Percentiles rank a stretch among this genome's conserved stretches.
Evolutionary conservation across 2,113 vertebrate species (phyloP).

Genomic region (Collichthys lucidus): DNA sequence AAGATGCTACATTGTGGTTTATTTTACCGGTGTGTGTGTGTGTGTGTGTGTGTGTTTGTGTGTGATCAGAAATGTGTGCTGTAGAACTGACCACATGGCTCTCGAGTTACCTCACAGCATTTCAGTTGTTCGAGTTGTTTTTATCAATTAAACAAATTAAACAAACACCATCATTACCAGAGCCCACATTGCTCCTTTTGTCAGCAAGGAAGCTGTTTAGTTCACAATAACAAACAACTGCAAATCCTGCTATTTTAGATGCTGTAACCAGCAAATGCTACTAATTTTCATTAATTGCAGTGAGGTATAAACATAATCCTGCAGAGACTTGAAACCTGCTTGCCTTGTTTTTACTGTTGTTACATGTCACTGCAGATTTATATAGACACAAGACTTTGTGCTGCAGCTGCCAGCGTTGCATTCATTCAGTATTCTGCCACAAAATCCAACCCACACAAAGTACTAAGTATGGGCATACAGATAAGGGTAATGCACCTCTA

Average conservation of each 20-base stretch:
- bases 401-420: background rate
- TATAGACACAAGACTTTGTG: background rate
- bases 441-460: background rate
- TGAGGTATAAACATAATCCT: background rate
- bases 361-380: background rate
- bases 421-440: background rate
- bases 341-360: background rate
- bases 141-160: background rate
- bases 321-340: constrained; percentile 1
- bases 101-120: constrained; percentile 9
- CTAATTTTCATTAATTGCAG: background rate
- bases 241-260: background rate
- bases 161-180: background rate
- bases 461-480: background rate
- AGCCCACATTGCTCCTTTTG: background rate
- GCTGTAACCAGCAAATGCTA: background rate
- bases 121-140: background rate
- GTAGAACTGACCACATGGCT: constrained; percentile 20
- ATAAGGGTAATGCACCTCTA: background rate
- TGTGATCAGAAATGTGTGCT: constrained; percentile 27
- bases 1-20: constrained; percentile 60
- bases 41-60: constrained; percentile 30
- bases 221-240: background rate
- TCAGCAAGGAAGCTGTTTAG: background rate
- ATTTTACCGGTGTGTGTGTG: constrained; percentile 43